Evolutionary conservation across 2,888 invertebrate genomes (phyloP).

Genomic region (Ormyrus pomaceus): DNA sequence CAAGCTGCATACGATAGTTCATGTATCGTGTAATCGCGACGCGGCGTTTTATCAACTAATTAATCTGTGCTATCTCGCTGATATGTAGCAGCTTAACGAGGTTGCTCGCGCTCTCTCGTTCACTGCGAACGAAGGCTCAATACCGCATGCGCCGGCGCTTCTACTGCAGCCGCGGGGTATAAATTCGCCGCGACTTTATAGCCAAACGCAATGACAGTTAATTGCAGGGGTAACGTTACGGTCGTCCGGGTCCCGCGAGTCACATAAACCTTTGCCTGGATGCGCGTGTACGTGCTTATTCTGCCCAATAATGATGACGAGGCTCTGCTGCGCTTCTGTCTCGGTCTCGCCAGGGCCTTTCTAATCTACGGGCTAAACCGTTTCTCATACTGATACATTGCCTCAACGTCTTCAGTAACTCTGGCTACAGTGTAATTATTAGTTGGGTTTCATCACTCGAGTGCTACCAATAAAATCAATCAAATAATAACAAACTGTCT

Average conservation of each 20-base stretch:
- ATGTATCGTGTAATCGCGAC: slow-evolving; percentile 47
- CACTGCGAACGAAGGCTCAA: slow-evolving; percentile 8
- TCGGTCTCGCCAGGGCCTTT: not conserved
- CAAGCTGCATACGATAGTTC: slow-evolving; percentile 31
- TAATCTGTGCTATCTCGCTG: slow-evolving; percentile 52
- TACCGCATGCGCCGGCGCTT: slow-evolving; percentile 16
- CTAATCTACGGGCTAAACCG: not conserved
- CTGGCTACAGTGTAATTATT: no score
- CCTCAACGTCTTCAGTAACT: slow-evolving; percentile 15
- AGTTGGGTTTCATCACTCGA: no score
- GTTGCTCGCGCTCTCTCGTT: slow-evolving; percentile 23
- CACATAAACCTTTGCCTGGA: slow-evolving; percentile 42
- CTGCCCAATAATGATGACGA: slow-evolving; percentile 45
- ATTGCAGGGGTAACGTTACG: slow-evolving; percentile 48
- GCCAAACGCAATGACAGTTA: slow-evolving; percentile 55
- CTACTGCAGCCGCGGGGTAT: slow-evolving; percentile 37
- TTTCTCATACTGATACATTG: not conserved
- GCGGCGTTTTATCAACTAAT: slow-evolving; percentile 56
- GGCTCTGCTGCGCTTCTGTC: not conserved
- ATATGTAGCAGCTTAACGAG: slow-evolving; percentile 53
- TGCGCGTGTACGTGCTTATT: slow-evolving; percentile 22
- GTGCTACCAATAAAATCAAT: no score
- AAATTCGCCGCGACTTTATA: slow-evolving; percentile 56
- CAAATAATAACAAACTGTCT: no score
- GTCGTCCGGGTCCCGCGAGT: slow-evolving; percentile 45